These are phyloP conservation scores for Ophonus ardosiacus DNA, from an alignment of 2,888 invertebrate genomes.

Conservation along the genomic window DNA sequence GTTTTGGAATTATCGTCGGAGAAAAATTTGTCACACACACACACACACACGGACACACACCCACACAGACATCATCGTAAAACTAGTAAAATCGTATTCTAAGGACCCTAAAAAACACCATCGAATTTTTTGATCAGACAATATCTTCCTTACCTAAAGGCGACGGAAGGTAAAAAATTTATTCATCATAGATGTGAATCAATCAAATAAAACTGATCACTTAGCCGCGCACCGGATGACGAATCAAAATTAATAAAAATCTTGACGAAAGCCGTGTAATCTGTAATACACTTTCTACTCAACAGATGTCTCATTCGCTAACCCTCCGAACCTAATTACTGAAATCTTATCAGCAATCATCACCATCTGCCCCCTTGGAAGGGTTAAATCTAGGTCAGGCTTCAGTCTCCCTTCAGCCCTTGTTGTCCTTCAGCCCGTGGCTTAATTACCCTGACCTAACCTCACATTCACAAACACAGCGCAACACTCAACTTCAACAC, in stretches of 20 bases:
- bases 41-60: no score
- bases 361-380: conserved; percentile 43
- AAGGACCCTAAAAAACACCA: no score
- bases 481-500: not conserved
- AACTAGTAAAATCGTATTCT: no score
- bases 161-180: no score
- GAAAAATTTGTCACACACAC: no score
- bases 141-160: no score
- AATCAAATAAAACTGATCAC: no score
- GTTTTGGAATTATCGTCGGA: no score
- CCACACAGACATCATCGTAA: no score
- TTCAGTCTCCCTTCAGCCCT: conserved; percentile 15
- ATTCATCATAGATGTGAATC: no score
- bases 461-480: conserved; percentile 1
- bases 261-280: not conserved
- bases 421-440: conserved; percentile 17
- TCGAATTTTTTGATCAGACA: no score
- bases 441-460: conserved; percentile 52
- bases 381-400: conserved; percentile 61
- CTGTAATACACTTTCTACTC: not conserved
- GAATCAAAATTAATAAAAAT: not conserved
- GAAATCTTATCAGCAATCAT: not conserved
- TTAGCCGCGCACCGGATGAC: no score
- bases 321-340: not conserved
- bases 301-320: not conserved